Evolutionary conservation across 2,113 vertebrate species (phyloP).

Genomic region (Eidolon helvum): DNA sequence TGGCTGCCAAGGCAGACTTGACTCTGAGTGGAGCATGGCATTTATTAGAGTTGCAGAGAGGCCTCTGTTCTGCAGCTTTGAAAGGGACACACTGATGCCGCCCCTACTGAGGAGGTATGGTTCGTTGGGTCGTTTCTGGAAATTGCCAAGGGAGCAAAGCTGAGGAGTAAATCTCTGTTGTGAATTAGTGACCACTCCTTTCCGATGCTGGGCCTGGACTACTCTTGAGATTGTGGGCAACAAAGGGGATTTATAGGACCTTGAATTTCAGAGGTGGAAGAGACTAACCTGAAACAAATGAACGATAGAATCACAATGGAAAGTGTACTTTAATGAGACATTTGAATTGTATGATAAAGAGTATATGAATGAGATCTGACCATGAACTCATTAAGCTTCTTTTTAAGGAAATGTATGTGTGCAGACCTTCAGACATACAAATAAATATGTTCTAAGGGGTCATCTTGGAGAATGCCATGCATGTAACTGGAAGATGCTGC

Average conservation of each 20-base stretch:
- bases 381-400: neutral
- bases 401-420: neutral
- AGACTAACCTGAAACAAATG: neutral
- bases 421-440: neutral
- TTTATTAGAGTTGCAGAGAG: neutral
- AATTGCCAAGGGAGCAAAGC: neutral
- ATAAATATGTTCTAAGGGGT: neutral
- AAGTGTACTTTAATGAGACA: neutral
- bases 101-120: no score
- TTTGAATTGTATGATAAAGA: neutral
- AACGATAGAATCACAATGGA: neutral
- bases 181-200: neutral
- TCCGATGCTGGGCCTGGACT: neutral
- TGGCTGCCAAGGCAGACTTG: neutral
- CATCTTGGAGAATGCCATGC: neutral
- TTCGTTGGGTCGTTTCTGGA: neutral
- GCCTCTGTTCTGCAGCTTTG: neutral
- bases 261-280: neutral
- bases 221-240: neutral
- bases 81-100: neutral
- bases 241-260: neutral
- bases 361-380: neutral
- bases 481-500: neutral
- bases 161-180: slow-evolving; percentile 15
- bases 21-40: neutral